Evolutionary conservation across 2,113 vertebrate species (phyloP).

Genomic region (Puntigrus tetrazona): DNA sequence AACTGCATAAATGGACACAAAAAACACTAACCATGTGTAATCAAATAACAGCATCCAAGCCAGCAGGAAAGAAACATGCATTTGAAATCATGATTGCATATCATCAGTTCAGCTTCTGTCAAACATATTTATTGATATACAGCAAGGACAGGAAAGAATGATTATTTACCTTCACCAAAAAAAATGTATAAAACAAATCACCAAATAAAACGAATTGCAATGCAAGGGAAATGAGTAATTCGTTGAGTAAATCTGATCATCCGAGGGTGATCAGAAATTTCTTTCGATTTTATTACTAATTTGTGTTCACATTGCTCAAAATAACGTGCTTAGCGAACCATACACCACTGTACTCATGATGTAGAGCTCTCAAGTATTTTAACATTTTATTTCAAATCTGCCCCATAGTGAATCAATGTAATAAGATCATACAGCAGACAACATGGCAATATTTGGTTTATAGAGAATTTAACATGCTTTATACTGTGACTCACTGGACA

Average conservation of each 20-base stretch:
- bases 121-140: neutral
- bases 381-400: neutral
- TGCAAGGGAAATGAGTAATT: too few species aligned
- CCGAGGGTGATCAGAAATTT: too few species aligned
- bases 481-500: neutral
- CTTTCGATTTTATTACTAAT: too few species aligned
- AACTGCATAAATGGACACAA: too few species aligned
- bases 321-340: too few species aligned
- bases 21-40: neutral
- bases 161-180: neutral
- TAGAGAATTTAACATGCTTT: neutral
- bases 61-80: neutral
- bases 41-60: neutral
- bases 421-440: neutral
- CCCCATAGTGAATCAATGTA: neutral
- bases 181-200: neutral
- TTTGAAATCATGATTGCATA: neutral
- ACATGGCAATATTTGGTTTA: neutral
- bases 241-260: too few species aligned
- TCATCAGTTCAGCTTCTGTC: neutral
- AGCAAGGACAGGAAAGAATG: neutral
- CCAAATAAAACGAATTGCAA: neutral
- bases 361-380: neutral
- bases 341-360: neutral
- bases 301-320: too few species aligned